These are phyloP conservation scores for Eupithecia inturbata DNA, from an alignment of 2,888 invertebrate genomes.

Conservation along the genomic window DNA sequence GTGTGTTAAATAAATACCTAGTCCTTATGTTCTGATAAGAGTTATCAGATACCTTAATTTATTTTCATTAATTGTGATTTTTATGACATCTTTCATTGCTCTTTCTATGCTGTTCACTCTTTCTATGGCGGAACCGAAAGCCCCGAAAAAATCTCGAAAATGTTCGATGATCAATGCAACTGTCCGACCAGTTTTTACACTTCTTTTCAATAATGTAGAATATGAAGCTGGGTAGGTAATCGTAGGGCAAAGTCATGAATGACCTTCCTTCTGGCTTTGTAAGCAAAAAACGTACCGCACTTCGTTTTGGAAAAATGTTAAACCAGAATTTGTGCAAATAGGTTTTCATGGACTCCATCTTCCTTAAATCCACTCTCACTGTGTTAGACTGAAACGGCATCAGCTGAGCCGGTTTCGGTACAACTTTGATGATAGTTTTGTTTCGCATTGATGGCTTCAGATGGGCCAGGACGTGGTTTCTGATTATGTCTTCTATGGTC, in stretches of 20 bases:
- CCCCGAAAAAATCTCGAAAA: neutral
- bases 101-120: neutral
- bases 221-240: neutral
- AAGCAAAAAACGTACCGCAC: neutral
- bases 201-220: neutral
- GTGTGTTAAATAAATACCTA: neutral
- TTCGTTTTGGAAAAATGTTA: neutral
- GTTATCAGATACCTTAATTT: neutral
- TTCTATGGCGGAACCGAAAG: neutral
- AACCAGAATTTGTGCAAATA: neutral
- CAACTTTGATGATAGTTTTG: neutral
- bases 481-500: slow-evolving; percentile 36
- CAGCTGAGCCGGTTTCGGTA: neutral
- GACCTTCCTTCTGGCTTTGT: neutral
- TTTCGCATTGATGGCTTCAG: neutral
- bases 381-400: neutral
- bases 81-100: neutral
- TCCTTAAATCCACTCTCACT: neutral
- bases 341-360: neutral
- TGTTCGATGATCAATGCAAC: neutral
- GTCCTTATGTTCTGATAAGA: neutral
- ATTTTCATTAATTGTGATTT: neutral
- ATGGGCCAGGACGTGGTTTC: neutral
- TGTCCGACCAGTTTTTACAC: neutral
- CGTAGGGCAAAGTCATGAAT: neutral